Evolutionary conservation across 1,140 invertebrate species (phyloP).

Genomic region (Hylyphantes graminicola): DNA sequence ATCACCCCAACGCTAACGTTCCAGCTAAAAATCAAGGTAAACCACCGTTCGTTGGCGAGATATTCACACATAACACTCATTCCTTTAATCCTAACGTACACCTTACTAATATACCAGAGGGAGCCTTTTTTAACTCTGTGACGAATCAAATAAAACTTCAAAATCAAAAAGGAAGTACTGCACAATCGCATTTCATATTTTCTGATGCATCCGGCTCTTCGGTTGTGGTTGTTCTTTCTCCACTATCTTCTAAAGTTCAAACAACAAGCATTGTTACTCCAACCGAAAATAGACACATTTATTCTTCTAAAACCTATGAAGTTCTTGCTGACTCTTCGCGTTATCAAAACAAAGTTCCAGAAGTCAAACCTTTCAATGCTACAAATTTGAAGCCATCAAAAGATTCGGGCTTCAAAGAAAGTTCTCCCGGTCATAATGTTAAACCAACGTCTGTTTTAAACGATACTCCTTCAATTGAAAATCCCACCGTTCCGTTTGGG

Average conservation of each 20-base stretch:
- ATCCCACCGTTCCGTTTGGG: slow-evolving; percentile 38
- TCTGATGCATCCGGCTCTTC: slow-evolving; percentile 35
- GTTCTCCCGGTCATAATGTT: neutral
- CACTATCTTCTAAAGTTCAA: slow-evolving; percentile 1
- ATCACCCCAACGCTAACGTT: neutral
- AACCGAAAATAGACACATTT: neutral
- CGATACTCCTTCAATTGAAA: neutral
- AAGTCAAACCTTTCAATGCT: neutral
- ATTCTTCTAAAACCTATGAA: slow-evolving; percentile 31
- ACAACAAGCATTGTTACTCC: neutral
- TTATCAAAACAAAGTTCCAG: neutral
- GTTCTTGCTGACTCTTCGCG: slow-evolving; percentile 14
- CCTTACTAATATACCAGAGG: neutral
- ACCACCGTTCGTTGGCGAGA: slow-evolving; percentile 16
- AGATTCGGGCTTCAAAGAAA: neutral
- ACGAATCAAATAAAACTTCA: neutral
- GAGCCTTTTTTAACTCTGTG: neutral
- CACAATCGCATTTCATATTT: slow-evolving; percentile 41
- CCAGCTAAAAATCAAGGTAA: neutral
- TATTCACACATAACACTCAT: slow-evolving; percentile 1
- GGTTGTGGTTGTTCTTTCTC: neutral
- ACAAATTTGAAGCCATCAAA: slow-evolving; percentile 4
- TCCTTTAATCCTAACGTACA: neutral
- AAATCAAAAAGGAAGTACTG: neutral
- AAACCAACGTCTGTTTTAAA: neutral